Evolutionary conservation across 2,797 vertebrate genomes (phyloP).

Genomic region (Choloepus didactylus): DNA sequence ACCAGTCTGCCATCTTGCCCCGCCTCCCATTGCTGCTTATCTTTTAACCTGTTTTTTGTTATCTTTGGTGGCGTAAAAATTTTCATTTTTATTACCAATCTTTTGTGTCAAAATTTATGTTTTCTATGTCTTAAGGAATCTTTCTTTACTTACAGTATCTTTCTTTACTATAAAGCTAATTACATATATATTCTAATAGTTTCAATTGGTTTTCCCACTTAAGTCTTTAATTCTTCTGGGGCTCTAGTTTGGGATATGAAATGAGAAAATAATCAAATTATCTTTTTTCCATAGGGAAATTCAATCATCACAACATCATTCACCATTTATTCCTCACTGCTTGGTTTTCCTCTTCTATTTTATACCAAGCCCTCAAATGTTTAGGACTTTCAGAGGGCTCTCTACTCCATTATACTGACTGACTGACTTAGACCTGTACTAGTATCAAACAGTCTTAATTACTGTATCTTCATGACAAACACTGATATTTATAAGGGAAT

Average conservation of each 20-base stretch:
- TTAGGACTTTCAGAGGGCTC: background rate
- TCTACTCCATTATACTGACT: background rate
- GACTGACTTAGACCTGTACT: background rate
- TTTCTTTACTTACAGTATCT: background rate
- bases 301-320: background rate
- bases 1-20: no score
- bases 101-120: background rate
- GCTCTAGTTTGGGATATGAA: background rate
- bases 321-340: background rate
- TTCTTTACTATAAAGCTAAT: background rate
- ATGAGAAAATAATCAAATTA: background rate
- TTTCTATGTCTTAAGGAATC: background rate
- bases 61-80: background rate
- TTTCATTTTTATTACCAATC: background rate
- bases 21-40: background rate
- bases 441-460: background rate
- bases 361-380: background rate
- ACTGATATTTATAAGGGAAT: background rate
- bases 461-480: background rate
- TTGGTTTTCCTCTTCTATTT: background rate
- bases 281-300: background rate
- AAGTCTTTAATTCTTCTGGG: background rate
- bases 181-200: background rate
- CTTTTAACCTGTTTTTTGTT: background rate
- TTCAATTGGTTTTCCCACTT: background rate